Conservation (phyloP, 2,113 vertebrate genomes). For the Daubentonia madagascariensis region DNA sequence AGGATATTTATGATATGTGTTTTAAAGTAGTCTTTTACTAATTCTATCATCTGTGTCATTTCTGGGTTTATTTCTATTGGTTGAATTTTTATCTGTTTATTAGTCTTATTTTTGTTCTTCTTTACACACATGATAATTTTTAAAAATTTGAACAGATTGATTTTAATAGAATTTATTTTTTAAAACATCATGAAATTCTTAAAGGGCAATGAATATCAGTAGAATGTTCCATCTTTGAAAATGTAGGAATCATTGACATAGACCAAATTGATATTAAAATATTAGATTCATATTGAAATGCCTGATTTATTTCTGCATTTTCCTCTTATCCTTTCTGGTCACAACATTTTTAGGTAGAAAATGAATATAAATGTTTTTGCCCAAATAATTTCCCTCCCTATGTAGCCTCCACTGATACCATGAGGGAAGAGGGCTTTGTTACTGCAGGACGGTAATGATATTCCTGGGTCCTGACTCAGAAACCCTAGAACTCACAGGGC, state of each 20-base stretch:
- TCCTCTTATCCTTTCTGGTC: not conserved
- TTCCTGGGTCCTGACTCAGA: not conserved
- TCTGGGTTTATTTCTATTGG: not conserved
- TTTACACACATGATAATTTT: not conserved
- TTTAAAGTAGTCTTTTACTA: not conserved
- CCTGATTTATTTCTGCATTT: not conserved
- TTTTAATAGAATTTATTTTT: not conserved
- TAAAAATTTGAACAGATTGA: not conserved
- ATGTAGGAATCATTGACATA: not conserved
- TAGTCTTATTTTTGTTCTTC: not conserved
- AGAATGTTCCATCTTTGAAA: not conserved
- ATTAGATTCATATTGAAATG: not conserved
- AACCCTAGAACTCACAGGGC: not conserved
- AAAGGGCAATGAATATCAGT: not conserved
- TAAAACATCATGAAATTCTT: not conserved
- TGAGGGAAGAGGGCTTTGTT: too few relatives aligned
- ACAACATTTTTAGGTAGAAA: not conserved
- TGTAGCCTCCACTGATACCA: not conserved
- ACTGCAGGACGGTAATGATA: not conserved
- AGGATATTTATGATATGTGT: not conserved
- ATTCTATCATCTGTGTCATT: not conserved
- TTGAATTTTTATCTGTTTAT: not conserved
- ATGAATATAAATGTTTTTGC: not conserved
- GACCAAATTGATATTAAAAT: not conserved
- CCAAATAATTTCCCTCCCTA: not conserved